Conservation (phyloP, 2,113 vertebrate species). For the Chauna torquata region DNA sequence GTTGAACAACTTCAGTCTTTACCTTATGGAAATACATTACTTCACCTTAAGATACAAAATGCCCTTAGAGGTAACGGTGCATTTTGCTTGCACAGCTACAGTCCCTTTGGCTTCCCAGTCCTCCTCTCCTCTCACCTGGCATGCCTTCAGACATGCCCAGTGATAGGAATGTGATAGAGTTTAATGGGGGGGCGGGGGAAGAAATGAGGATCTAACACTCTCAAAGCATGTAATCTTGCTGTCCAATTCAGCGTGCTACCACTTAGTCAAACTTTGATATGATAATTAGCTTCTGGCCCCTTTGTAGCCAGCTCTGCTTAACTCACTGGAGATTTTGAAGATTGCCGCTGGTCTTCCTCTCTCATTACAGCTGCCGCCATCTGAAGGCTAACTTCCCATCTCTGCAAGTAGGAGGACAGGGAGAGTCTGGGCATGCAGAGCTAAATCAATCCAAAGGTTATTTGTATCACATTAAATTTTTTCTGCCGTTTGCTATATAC, state of each 20-base stretch:
- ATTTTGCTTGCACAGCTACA: neutral
- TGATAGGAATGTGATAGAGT: neutral
- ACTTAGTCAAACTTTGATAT: neutral
- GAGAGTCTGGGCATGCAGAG: neutral
- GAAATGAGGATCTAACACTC: neutral
- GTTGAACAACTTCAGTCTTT: neutral
- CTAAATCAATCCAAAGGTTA: neutral
- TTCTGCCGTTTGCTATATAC: neutral
- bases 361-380: neutral
- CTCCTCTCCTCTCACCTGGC: neutral
- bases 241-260: neutral
- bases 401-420: neutral
- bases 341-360: fast-evolving
- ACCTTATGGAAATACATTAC: neutral
- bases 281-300: neutral
- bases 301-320: neutral
- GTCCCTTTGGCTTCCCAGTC: neutral
- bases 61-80: neutral
- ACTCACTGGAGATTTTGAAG: neutral
- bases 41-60: neutral
- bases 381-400: neutral
- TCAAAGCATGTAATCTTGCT: neutral
- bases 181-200: neutral
- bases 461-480: neutral
- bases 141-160: fast-evolving